Evolutionary conservation across 2,113 vertebrate species (phyloP), one percentile per base, ranked within the genome.

Genomic region (Hystrix cristata): DNA sequence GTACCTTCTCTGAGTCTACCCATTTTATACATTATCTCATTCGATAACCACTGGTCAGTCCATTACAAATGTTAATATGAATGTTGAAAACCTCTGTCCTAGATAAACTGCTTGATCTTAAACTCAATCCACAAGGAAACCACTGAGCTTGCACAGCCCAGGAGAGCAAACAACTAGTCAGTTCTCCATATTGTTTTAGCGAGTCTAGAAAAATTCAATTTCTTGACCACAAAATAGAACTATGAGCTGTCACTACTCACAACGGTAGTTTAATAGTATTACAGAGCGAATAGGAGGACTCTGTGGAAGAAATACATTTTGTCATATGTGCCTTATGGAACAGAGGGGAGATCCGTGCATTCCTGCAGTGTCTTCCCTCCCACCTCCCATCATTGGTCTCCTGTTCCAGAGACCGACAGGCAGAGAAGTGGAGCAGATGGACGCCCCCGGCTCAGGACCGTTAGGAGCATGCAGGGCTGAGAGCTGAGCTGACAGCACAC

Each of bases 141-240:
- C 80, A 31, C 27, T 76, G 76, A 90, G 57, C 34, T 65, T 69
- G 18, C n/a, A 53, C 55, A 90, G 71, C 80, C 18, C 43, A 84
- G 51, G 51, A 84, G 34, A 94, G 14, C 51, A 57, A 76, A 46
- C 18, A 93, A 23, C 5, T 38, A 34, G 31, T 34, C 57, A 38
- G 53, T 71, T 55, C 76, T 85, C 84, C 13, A 72, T 60, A 29
- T 25, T 90, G 5, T 87, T 78, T 57, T 34, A 95, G 38, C 31
- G 82, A 90, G 60, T 65, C 93, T 53, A 95, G 87, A 94, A 82
- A 96, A 94, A 71, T n/a, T 18, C 46, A 51, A 51, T 38, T 69
- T 64, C 90, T 80, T 80, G 85, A 94, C 87, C 87, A 96, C 80
- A 94, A 96, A 96, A 71, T 81, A 88, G 29, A 74, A 81, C 5